Conservation (phyloP, 2,888 invertebrate genomes). For the Aromia moschata region DNA sequence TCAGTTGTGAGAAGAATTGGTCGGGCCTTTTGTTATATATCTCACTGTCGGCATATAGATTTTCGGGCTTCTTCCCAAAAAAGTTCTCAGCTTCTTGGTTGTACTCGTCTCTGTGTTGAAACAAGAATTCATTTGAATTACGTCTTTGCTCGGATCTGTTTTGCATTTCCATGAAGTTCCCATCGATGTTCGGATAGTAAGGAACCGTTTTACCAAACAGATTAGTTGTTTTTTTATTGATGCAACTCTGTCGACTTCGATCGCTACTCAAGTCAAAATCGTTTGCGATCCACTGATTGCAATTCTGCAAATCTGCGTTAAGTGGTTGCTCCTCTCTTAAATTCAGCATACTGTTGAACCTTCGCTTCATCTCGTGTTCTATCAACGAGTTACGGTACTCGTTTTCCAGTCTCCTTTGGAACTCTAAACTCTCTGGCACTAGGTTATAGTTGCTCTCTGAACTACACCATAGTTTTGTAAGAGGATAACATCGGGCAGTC, state of each 20-base stretch:
- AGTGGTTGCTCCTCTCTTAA: slow-evolving; percentile 37
- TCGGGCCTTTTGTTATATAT: slow-evolving; percentile 42
- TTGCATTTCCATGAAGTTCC: slow-evolving; percentile 34
- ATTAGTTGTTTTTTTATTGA: slow-evolving; percentile 26
- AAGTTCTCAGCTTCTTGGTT: slow-evolving; percentile 38
- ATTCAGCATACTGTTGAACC: slow-evolving; percentile 54
- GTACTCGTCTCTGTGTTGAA: slow-evolving; percentile 35
- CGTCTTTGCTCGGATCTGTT: slow-evolving; percentile 7
- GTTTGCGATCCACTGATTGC: slow-evolving; percentile 40
- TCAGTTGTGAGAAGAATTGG: slow-evolving; percentile 40
- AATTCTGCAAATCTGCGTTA: slow-evolving; percentile 40
- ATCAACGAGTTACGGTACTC: slow-evolving; percentile 47
- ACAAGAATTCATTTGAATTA: slow-evolving; percentile 20
- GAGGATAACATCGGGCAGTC: slow-evolving; percentile 49
- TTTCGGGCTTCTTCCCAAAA: slow-evolving; percentile 35
- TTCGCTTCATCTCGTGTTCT: slow-evolving; percentile 52
- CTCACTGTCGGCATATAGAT: slow-evolving; percentile 31
- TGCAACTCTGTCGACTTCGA: slow-evolving; percentile 19
- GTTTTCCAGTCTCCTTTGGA: slow-evolving; percentile 39
- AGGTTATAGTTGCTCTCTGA: slow-evolving; percentile 33
- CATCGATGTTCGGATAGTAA: slow-evolving; percentile 45
- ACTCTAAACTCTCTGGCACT: slow-evolving; percentile 25
- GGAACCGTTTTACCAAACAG: slow-evolving; percentile 34
- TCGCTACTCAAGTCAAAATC: slow-evolving; percentile 29
- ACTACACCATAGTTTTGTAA: slow-evolving; percentile 51